These are phyloP conservation scores for Dicyrtoma fusca DNA, from an alignment of 2,888 invertebrate genomes.

Conservation along the genomic window DNA sequence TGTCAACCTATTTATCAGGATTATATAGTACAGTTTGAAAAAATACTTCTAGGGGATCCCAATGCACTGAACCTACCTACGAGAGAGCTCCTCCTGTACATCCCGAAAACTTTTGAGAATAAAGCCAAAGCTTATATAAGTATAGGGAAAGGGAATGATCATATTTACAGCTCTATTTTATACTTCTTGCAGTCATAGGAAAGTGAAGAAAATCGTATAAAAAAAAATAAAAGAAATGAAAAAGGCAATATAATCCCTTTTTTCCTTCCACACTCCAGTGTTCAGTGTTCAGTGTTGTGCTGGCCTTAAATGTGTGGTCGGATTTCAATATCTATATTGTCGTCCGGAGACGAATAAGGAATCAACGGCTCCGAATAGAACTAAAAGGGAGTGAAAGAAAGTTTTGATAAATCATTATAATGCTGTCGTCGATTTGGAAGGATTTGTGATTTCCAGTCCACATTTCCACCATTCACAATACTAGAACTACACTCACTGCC, in stretches of 20 bases:
- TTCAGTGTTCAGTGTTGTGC: too few relatives aligned
- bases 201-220: slow-evolving; percentile 25
- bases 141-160: too few relatives aligned
- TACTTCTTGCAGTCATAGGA: slow-evolving; percentile 1
- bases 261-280: slow-evolving; percentile 47
- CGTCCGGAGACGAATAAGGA: slow-evolving; percentile 40
- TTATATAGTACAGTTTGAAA: slow-evolving; percentile 52
- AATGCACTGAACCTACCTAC: too few relatives aligned
- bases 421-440: slow-evolving; percentile 55
- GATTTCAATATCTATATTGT: slow-evolving; percentile 53
- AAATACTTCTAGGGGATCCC: not conserved
- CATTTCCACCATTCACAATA: too few relatives aligned
- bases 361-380: slow-evolving; percentile 8
- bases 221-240: slow-evolving; percentile 40
- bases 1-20: slow-evolving; percentile 57
- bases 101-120: slow-evolving; percentile 10
- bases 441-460: slow-evolving; percentile 9
- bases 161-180: not conserved
- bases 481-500: too few relatives aligned
- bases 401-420: slow-evolving; percentile 57
- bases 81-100: too few relatives aligned
- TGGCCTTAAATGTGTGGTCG: slow-evolving; percentile 45
- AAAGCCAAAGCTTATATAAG: too few relatives aligned
- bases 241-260: slow-evolving; percentile 54
- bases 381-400: slow-evolving; percentile 46